Evolutionary conservation across 2,113 vertebrate species (phyloP).

Genomic region (Python bivittatus): DNA sequence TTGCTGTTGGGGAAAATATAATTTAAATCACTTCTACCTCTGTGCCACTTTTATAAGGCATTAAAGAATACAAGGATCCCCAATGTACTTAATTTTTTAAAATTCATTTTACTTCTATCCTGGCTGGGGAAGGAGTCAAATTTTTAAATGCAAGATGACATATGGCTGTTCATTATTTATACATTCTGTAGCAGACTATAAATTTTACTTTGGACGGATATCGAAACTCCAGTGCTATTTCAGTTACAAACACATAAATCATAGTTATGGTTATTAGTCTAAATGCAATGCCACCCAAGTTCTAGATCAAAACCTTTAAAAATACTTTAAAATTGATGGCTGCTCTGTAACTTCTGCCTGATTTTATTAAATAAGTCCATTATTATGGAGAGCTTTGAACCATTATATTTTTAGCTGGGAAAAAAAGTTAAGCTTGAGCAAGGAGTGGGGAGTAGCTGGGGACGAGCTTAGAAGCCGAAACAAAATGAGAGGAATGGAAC

Average conservation of each 20-base stretch:
- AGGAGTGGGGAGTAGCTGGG: constrained; percentile 6
- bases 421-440: constrained; percentile 62
- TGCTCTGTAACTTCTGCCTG: constrained; percentile 75
- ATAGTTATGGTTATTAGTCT: constrained; percentile 81
- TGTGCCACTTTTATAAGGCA: constrained; percentile 62
- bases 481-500: neutral
- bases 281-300: constrained; percentile 77
- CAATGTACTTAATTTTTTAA: constrained; percentile 73
- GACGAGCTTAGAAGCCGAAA: neutral
- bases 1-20: constrained; percentile 46
- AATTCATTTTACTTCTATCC: constrained; percentile 76
- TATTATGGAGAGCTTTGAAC: constrained; percentile 78
- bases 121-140: constrained; percentile 73
- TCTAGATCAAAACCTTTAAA: constrained; percentile 83
- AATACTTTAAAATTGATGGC: constrained; percentile 78
- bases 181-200: constrained; percentile 82
- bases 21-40: constrained; percentile 68
- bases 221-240: constrained; percentile 77
- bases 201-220: constrained; percentile 82
- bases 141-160: constrained; percentile 81
- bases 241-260: constrained; percentile 82
- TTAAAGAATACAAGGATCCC: constrained; percentile 72
- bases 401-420: constrained; percentile 58
- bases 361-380: constrained; percentile 79
- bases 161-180: constrained; percentile 85